phyloP scores from a whole-genome alignment of 2,888 invertebrate species.

The Dusona sp. region DNA sequence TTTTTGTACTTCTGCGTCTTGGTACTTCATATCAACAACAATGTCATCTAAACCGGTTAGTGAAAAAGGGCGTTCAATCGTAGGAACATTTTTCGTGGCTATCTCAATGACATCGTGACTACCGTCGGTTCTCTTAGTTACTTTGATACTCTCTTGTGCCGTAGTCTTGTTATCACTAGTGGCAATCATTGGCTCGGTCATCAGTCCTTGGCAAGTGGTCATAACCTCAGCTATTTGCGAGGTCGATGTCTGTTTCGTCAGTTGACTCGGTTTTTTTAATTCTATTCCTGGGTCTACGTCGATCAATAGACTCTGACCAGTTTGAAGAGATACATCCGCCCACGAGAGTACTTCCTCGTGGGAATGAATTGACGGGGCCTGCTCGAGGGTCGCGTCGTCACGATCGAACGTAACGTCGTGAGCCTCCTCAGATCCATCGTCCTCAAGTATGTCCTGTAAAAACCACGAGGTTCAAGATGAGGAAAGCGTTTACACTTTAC shows the following conservation, averaged over 20 bases:
- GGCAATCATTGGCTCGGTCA: constrained; percentile 70
- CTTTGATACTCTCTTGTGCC: constrained; percentile 81
- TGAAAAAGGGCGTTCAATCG: constrained; percentile 32
- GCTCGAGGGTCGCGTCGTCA: constrained; percentile 80
- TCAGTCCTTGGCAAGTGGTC: constrained; percentile 75
- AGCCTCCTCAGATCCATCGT: constrained; percentile 70
- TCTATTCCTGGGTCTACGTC: constrained; percentile 73
- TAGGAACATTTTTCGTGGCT: constrained; percentile 81
- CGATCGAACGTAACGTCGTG: constrained; percentile 73
- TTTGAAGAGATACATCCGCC: constrained; percentile 83
- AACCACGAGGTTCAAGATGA: constrained; percentile 55
- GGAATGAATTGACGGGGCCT: constrained; percentile 80
- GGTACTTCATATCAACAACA: constrained; percentile 91
- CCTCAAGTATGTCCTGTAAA: constrained; percentile 74
- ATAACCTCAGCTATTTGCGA: constrained; percentile 73
- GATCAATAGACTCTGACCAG: constrained; percentile 80
- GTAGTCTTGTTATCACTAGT: constrained; percentile 71
- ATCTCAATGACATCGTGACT: constrained; percentile 83
- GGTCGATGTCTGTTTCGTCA: constrained; percentile 81
- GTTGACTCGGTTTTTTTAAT: constrained; percentile 73
- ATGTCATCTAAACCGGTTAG: constrained; percentile 86
- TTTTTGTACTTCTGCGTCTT: constrained; percentile 85
- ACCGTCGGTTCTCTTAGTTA: constrained; percentile 80
- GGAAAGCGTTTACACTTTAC: constrained; percentile 6
- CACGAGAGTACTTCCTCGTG: constrained; percentile 77